phyloP scores from a whole-genome alignment of 2,888 invertebrate species.

The Drosophila lutescens region DNA sequence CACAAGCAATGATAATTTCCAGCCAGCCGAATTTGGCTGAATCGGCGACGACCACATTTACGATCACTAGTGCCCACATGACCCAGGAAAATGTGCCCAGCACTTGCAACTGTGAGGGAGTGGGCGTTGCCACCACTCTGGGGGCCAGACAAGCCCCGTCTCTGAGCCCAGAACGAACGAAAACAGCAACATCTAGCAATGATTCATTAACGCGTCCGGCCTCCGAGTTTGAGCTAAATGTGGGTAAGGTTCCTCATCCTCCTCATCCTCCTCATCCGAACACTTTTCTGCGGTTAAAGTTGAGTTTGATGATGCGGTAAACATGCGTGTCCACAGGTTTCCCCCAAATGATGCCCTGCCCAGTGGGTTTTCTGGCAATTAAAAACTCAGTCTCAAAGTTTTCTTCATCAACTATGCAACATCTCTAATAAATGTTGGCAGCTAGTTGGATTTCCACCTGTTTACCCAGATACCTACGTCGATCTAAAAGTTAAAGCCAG shows the following conservation, averaged over 20 bases:
- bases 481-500: slow-evolving; percentile 6
- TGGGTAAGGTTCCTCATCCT: slow-evolving; percentile 58
- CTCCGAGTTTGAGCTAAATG: slow-evolving; percentile 70
- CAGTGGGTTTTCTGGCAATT: slow-evolving; percentile 10
- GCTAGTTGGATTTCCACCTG: slow-evolving; percentile 11
- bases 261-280: too few species aligned
- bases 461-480: neutral
- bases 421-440: neutral
- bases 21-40: slow-evolving; percentile 66
- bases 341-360: slow-evolving; percentile 2
- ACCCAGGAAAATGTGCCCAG: slow-evolving; percentile 52
- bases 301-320: slow-evolving; percentile 39
- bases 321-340: slow-evolving; percentile 13
- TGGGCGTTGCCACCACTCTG: slow-evolving; percentile 11
- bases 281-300: slow-evolving; percentile 25
- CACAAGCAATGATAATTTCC: slow-evolving; percentile 67
- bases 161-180: slow-evolving; percentile 5
- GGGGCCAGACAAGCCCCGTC: slow-evolving; percentile 35
- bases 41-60: slow-evolving; percentile 30
- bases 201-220: slow-evolving; percentile 77
- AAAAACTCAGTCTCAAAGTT: slow-evolving; percentile 19
- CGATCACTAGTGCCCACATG: slow-evolving; percentile 43
- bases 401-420: slow-evolving; percentile 3
- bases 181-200: slow-evolving; percentile 45
- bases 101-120: slow-evolving; percentile 57